phyloP scores from a whole-genome alignment of 2,797 vertebrate species.

The Cyprinella venusta region DNA sequence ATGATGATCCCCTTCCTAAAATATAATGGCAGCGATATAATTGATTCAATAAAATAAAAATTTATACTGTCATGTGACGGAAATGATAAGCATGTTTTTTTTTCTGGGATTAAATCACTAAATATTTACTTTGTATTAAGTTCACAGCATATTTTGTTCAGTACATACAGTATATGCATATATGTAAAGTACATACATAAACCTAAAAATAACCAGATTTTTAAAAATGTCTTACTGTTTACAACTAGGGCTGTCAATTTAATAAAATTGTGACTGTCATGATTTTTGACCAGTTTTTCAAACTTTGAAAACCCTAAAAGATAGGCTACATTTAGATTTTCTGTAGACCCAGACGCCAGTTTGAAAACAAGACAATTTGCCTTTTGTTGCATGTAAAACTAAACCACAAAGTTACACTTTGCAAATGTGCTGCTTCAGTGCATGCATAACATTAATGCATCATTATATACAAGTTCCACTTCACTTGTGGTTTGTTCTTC shows the following conservation, averaged over 20 bases:
- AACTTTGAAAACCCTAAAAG: not conserved
- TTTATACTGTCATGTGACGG: not conserved
- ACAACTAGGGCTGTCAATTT: not conserved
- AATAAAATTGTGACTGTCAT: not conserved
- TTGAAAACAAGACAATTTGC: not conserved
- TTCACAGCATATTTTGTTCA: not conserved
- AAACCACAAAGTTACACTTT: not conserved
- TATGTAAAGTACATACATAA: not conserved
- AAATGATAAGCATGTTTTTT: not conserved
- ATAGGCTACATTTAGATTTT: not conserved
- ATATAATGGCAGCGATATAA: not conserved
- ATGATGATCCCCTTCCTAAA: not conserved
- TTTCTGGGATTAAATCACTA: not conserved
- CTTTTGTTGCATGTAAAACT: not conserved
- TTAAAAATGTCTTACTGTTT: not conserved
- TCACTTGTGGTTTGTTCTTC: no score
- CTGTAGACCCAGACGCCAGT: not conserved
- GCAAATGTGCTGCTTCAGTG: not conserved
- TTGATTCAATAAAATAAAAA: not conserved
- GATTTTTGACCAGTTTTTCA: not conserved
- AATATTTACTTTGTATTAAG: not conserved
- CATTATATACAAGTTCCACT: no score
- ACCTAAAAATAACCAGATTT: not conserved
- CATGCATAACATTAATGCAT: no score
- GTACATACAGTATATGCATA: no score